Evolutionary conservation across 2,888 invertebrate species (phyloP).

Genomic region (Hirtodrosophila confusa): DNA sequence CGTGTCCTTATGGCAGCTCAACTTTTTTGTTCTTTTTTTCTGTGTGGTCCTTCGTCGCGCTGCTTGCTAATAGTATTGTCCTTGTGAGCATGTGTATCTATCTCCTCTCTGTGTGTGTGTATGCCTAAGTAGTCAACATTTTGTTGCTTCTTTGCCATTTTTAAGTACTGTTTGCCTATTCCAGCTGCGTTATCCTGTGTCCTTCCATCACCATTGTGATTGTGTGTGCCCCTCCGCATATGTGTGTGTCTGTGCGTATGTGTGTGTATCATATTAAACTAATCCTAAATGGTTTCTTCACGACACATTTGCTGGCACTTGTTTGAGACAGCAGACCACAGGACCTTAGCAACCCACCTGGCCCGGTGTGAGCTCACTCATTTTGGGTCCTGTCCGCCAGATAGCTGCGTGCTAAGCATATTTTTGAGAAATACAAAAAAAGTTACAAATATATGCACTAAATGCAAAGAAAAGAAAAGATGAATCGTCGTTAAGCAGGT

Average conservation of each 20-base stretch:
- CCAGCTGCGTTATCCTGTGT: conserved; percentile 75
- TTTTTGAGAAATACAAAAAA: conserved; percentile 51
- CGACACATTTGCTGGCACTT: conserved; percentile 79
- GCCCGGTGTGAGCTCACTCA: conserved; percentile 10
- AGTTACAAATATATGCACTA: neutral
- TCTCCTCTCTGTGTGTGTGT: conserved; percentile 19
- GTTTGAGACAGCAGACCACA: conserved; percentile 36
- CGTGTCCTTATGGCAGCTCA: conserved; percentile 60
- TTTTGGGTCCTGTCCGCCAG: neutral
- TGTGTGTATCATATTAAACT: conserved; percentile 81
- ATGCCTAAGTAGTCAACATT: conserved; percentile 68
- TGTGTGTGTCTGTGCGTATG: conserved; percentile 9
- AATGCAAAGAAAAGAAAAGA: conserved; percentile 5
- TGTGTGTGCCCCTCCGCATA: neutral
- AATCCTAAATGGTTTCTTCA: conserved; percentile 83
- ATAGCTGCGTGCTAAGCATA: conserved; percentile 37
- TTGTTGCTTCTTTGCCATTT: conserved; percentile 67
- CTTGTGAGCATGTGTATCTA: conserved; percentile 29
- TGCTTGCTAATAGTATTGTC: conserved; percentile 58
- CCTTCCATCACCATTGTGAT: neutral
- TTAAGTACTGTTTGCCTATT: conserved; percentile 82
- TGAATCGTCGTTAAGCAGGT: neutral
- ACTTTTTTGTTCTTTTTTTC: conserved; percentile 26
- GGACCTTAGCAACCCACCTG: conserved; percentile 12
- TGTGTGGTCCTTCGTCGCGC: conserved; percentile 21